Evolutionary conservation across 2,113 vertebrate genomes (phyloP), one percentile per base, ranked within the genome.

Genomic region (Ictalurus furcatus): DNA sequence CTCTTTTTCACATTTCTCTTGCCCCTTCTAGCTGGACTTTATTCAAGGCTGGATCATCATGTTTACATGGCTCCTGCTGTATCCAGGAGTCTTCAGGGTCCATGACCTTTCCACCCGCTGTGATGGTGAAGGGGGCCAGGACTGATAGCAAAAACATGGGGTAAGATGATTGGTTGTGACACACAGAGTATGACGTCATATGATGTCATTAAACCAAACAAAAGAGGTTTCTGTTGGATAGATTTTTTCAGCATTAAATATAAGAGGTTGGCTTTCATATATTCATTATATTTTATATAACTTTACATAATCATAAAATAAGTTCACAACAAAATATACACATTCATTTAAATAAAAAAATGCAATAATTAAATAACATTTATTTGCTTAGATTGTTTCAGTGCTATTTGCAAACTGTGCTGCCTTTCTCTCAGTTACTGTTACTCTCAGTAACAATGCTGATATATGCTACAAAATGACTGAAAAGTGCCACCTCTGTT

Each of bases 21-120:
- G 84, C 91, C 78, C 87, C 85, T 91, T 85, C 85, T 84, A 63
- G 74, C 4, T 93, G 95, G 94, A 96, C 95, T 96, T 96, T 96
- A 95, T 86, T 95, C 95, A 94, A 94, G 93, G 94, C 90, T 94
- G 85, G 79, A 56, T 85, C 11, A 40, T 90, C 90, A 93, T 96
- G 95, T 96, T 96, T 96, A 91, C 90, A 86, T 19, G 44, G 28
- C 87, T 93, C 91, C 87, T 79, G 88, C 79, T 93, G 48, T 56
- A 90, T 90, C 63, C 93, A 92, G 93, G 91, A 85, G 73, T 21
- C 78, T 71, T 67, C 73, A 34, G 84, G 90, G 92, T 91, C 91
- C 65, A 81, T 92, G 90, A 94, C 93, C 94, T 94, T 93, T 95
- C 83, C 85, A 90, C 92, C 91, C 83, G 52, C 37, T 76, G 61